Conservation (phyloP, 2,797 vertebrate genomes). For the Tamandua tetradactyla region DNA sequence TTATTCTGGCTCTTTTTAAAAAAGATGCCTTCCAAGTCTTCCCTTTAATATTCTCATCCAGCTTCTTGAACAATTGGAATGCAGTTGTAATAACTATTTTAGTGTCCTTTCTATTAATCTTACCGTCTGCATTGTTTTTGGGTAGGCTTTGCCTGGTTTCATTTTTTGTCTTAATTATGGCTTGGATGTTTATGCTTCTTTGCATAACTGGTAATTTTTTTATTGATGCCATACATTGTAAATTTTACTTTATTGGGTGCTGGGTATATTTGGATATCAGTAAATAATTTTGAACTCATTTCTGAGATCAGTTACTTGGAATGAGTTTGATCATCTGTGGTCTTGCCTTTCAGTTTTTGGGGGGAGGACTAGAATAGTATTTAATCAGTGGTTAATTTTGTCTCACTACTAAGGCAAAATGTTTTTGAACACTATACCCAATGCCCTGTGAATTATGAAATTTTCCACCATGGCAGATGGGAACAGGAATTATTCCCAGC, state of each 20-base stretch:
- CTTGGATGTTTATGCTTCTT: neutral
- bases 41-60: neutral
- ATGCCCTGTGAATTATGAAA: neutral
- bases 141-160: neutral
- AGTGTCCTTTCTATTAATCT: neutral
- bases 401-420: neutral
- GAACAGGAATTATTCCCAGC: neutral
- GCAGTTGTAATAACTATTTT: neutral
- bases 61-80: neutral
- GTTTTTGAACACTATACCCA: neutral
- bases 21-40: neutral
- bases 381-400: neutral
- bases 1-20: neutral
- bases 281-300: neutral
- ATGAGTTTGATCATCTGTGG: neutral
- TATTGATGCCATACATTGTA: too few relatives aligned
- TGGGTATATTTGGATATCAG: neutral
- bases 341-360: neutral
- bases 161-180: neutral
- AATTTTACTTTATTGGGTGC: neutral
- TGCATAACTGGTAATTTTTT: neutral
- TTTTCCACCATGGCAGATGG: neutral
- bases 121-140: neutral
- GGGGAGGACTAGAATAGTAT: neutral
- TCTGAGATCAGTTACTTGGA: neutral